Evolutionary conservation across 1,140 invertebrate species (phyloP), one percentile per base, ranked within the genome.

Genomic region (Bombyx mandarina): DNA sequence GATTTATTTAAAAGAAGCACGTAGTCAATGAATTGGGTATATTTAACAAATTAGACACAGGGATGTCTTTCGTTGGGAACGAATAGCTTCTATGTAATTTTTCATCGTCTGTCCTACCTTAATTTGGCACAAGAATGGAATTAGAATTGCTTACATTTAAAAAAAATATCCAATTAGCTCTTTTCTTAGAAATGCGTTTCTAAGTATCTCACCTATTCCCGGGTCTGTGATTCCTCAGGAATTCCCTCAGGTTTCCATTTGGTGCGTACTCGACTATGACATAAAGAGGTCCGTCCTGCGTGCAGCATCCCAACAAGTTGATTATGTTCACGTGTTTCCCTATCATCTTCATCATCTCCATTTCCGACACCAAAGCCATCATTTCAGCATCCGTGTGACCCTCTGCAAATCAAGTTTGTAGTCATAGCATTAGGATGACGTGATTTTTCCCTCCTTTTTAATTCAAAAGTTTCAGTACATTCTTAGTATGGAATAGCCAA

Each of bases 331-430:
- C 94, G 78, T 99, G 97, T 69, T 96, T 95, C n/a, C 98, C 98
- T 56, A 99, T 98, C 90, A 96, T 94, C 81, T 99, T 99, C 97
- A 99, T 99, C 89, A 99, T 96, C 81, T 99, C 97, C 96, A 99
- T 99, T 87, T 99, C 98, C 0, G 96, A 95, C 1, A 99, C 96
- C 45, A 99, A 80, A 71, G 98, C 97, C 89, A 96, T 96, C 93
- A 99, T 94, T 78, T 99, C 98, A 8, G 95, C 91, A 77, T 99
- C 98, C 0, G 95, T 98, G 73, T 99, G 97, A 54, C 96, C 95
- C 81, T 98, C 97, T 96, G 79, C 0, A 88, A 89, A 61, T 58
- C 2, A 12, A 61, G 48, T 49, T n/a, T n/a, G n/a, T n/a, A n/a
- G n/a, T n/a, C n/a, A n/a, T n/a, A n/a, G n/a, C n/a, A n/a, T n/a